A percentile compares a stretch with the other conserved stretches of the same genome.
These are phyloP conservation scores for Coelogynopora nodosa DNA, from an alignment of 2,888 invertebrate genomes.

Conservation along the genomic window DNA sequence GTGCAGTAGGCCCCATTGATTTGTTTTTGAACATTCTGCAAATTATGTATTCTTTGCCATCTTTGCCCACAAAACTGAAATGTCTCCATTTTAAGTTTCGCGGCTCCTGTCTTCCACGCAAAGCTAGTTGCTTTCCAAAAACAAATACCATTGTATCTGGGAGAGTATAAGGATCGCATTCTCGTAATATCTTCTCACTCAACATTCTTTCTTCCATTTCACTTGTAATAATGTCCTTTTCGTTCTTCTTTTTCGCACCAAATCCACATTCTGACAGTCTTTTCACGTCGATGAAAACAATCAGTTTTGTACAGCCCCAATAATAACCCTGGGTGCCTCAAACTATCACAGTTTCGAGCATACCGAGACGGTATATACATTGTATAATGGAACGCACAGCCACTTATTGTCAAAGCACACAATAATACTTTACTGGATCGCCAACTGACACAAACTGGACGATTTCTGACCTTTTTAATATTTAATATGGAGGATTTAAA, in stretches of 20 bases:
- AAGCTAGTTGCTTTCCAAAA: constrained; percentile 33
- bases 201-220: constrained; percentile 26
- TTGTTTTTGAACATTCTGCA: constrained; percentile 30
- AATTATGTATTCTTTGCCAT: constrained; percentile 16
- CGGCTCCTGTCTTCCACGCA: constrained; percentile 8
- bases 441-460: too few species aligned
- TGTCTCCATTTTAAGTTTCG: constrained; percentile 29
- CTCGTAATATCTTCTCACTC: constrained; percentile 22
- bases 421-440: too few species aligned
- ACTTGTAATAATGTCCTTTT: constrained; percentile 21
- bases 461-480: too few species aligned
- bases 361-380: too few species aligned
- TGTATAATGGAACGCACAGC: too few species aligned
- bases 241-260: background rate
- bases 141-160: constrained; percentile 19
- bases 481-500: too few species aligned
- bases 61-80: constrained; percentile 3
- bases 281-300: too few species aligned
- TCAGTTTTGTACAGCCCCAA: too few species aligned
- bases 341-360: too few species aligned
- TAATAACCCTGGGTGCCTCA: too few species aligned
- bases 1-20: constrained; percentile 26
- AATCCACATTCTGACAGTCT: constrained; percentile 7
- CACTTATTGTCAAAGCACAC: too few species aligned
- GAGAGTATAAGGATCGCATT: constrained; percentile 13